Base-by-base conservation (phyloP, 2,888 invertebrate genomes). In the Melinaea menophilus region DNA sequence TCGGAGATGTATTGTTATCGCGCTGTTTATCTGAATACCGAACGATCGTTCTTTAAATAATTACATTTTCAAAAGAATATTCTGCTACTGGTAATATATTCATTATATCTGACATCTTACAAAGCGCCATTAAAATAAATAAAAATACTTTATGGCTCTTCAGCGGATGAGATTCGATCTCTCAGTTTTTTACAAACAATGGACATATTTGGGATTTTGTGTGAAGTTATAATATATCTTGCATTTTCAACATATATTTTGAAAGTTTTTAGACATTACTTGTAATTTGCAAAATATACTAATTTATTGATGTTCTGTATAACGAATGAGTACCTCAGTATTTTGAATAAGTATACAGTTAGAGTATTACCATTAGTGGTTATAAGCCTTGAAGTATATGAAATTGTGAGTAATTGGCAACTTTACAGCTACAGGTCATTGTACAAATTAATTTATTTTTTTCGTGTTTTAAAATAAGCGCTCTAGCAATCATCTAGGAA, bases 41-140 rank as follows among this genome's bases (percentile, higher is more conserved):
- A 82, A 80, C 81, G 85, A 87, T 88, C 86, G 84, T 85, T 85
- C 80, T 84, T 83, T 88, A 87, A 89, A 89, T 90, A 90, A 89
- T 89, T 88, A 87, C 87, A 85, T 82, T 84, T 84, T 86, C 83
- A 86, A 88, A 87, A 86, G 80, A 82, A 85, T 84, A 84, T 81
- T 80, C 79, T 79, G 88, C 90, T 90, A 89, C 90, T 77, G 88
- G 87, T 88, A 88, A 90, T 90, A 88, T 88, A 88, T 90, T 89
- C 84, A 86, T 89, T 88, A 86, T 84, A 84, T 82, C 85, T 82
- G 88, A 88, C 89, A 84, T 81, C 82, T 81, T 82, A 90, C 88
- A 87, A 87, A 88, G 85, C 82, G 81, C 81, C 83, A 83, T 80
- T 80, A 74, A 79, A 82, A 87, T 84, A 84, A 85, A 87, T 84